Conservation (phyloP, 1,140 invertebrate species). For the Drosophila grimshawi region DNA sequence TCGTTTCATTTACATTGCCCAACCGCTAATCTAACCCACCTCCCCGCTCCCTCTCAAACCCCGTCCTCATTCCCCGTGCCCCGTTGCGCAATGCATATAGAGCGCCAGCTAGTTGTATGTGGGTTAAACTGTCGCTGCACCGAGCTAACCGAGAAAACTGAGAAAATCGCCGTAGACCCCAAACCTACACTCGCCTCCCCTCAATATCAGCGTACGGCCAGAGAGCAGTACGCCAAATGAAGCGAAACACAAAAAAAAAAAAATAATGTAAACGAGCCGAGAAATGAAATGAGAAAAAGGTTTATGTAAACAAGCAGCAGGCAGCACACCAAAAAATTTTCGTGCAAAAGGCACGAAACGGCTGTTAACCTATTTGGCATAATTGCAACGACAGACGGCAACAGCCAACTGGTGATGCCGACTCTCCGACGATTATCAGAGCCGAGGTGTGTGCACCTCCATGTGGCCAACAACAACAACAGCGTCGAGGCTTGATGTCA, state of each 20-base stretch:
- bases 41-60: not conserved
- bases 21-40: conserved; percentile 15
- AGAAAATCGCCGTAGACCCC: conserved; percentile 4
- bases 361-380: conserved; percentile 80
- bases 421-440: conserved; percentile 54
- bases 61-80: not conserved
- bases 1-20: conserved; percentile 73
- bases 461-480: not conserved
- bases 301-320: conserved; percentile 71
- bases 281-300: conserved; percentile 63
- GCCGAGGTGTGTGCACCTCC: not conserved
- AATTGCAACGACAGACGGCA: conserved; percentile 60
- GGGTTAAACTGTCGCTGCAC: conserved; percentile 72
- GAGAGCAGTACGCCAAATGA: conserved; percentile 28
- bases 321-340: conserved; percentile 47
- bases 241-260: conserved; percentile 29
- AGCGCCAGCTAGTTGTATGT: conserved; percentile 41
- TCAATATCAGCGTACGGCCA: conserved; percentile 19
- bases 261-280: conserved; percentile 20
- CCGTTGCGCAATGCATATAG: conserved; percentile 63
- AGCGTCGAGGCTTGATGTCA: not conserved
- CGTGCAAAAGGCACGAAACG: conserved; percentile 74
- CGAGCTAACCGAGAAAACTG: conserved; percentile 37
- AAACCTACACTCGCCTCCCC: not conserved
- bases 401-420: conserved; percentile 43